Base-by-base conservation (phyloP, 2,797 vertebrate genomes). In the Fistularia tabacaria region DNA sequence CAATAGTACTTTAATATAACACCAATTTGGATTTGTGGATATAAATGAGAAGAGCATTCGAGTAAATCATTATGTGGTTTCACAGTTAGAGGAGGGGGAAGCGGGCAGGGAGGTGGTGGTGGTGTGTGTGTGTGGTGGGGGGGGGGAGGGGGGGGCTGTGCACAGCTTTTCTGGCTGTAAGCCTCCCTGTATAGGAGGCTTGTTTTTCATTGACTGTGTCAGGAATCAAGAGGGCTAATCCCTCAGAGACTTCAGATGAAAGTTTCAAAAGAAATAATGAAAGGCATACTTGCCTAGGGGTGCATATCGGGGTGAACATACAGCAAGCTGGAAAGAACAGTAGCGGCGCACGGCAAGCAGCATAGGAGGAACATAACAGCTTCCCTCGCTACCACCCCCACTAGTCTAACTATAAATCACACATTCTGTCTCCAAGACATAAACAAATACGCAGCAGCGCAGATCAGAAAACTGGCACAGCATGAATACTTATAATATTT, bases 201-300 rank as follows among this genome's bases (percentile, higher is more conserved):
- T 91, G 90, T 90, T 92, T 90, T 90, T 91, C 89, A 90, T 90
- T 88, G 89, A 90, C 87, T 90, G 87, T 91, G 89, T 91, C 90
- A 89, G 88, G 87, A 92, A 92, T 91, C 89, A 92, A 91, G 90
- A 91, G 85, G 83, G 85, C 89, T 90, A 89, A 91, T 90, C 87
- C 90, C 89, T 89, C 81, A 74, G 89, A 90, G 88, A 90, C 86
- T 89, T 90, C 84, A 90, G 89, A 90, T 90, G 89, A 90, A 92
- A 90, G 87, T 91, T 92, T 90, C 85, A 90, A 89, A 90, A 90
- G 89, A 90, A 90, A 91, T 88, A 91, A 91, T 90, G 89, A 91
- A 91, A 91, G 88, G 81, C 87, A 78, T 64, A 85, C 74, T 57
- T 73, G 90, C 90, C 90, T 80, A 76, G 82, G 90, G 90, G 89